Percentiles rank a stretch among this genome's conserved stretches.
Evolutionary conservation across 2,888 invertebrate genomes (phyloP).

Genomic region (Polyploca ridens): DNA sequence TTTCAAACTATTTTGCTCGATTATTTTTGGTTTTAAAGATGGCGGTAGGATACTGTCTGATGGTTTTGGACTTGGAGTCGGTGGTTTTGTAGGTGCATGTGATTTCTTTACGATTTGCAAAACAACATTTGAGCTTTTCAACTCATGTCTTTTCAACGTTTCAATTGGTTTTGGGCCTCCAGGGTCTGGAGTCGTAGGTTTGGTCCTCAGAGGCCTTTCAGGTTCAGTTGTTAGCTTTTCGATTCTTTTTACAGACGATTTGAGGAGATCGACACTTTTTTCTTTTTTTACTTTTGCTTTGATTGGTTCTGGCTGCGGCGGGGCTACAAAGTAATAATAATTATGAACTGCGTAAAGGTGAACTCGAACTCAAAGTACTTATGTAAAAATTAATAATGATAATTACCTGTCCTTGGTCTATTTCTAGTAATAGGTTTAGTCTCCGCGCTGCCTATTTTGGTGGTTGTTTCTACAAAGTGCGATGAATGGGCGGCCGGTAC

Average conservation of each 20-base stretch:
- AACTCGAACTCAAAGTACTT: background rate
- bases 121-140: constrained; percentile 62
- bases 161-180: constrained; percentile 49
- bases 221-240: constrained; percentile 55
- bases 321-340: constrained; percentile 35
- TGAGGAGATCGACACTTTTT: constrained; percentile 49
- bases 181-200: constrained; percentile 56
- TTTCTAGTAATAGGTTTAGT: constrained; percentile 79
- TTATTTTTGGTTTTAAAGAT: constrained; percentile 61
- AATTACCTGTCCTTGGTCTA: constrained; percentile 75
- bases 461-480: constrained; percentile 59
- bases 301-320: constrained; percentile 44
- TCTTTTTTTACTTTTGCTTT: constrained; percentile 52
- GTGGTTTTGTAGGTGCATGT: constrained; percentile 53
- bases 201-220: constrained; percentile 59
- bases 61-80: constrained; percentile 32
- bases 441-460: constrained; percentile 82
- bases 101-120: constrained; percentile 74
- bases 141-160: constrained; percentile 51
- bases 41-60: constrained; percentile 63
- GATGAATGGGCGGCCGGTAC: constrained; percentile 59
- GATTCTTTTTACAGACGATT: constrained; percentile 46
- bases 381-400: background rate
- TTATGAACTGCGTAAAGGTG: background rate
- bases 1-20: constrained; percentile 57